These are phyloP conservation scores for Lycaena phlaeas DNA, from an alignment of 2,888 invertebrate species.

Conservation along the genomic window DNA sequence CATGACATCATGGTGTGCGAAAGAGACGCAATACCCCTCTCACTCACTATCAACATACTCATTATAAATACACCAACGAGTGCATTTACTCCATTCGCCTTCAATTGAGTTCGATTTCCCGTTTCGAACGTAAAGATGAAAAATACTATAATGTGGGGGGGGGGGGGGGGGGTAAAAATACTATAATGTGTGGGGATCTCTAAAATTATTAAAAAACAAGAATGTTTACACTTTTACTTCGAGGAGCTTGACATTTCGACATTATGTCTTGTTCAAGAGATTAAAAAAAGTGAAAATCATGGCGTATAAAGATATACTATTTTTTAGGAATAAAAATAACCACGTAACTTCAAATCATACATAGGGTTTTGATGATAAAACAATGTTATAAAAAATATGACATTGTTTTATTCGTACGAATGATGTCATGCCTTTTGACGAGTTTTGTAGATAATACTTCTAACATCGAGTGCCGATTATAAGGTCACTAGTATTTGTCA, in stretches of 20 bases:
- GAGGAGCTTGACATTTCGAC: too few relatives aligned
- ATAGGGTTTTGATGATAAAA: too few relatives aligned
- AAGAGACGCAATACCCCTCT: slow-evolving; percentile 37
- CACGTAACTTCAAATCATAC: too few relatives aligned
- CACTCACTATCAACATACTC: slow-evolving; percentile 32
- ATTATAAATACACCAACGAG: slow-evolving; percentile 45
- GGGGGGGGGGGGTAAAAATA: too few relatives aligned
- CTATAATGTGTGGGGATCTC: too few relatives aligned
- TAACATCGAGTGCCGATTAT: slow-evolving; percentile 7
- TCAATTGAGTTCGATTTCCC: slow-evolving; percentile 30
- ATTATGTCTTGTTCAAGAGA: too few relatives aligned
- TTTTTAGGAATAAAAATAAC: too few relatives aligned
- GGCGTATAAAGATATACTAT: too few relatives aligned
- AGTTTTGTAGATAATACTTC: slow-evolving; percentile 11
- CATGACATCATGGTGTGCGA: slow-evolving; percentile 70
- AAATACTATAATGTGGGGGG: not conserved
- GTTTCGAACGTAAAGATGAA: slow-evolving; percentile 6
- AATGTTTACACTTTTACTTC: too few relatives aligned
- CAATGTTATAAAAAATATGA: not conserved
- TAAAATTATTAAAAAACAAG: too few relatives aligned
- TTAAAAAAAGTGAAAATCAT: too few relatives aligned
- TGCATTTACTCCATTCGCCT: slow-evolving; percentile 56
- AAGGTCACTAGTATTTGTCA: slow-evolving; percentile 3
- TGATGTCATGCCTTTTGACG: slow-evolving; percentile 11
- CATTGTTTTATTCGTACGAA: slow-evolving; percentile 6